These are phyloP conservation scores for Anolis carolinensis DNA, from an alignment of 2,113 vertebrate species.

Conservation along the genomic window DNA sequence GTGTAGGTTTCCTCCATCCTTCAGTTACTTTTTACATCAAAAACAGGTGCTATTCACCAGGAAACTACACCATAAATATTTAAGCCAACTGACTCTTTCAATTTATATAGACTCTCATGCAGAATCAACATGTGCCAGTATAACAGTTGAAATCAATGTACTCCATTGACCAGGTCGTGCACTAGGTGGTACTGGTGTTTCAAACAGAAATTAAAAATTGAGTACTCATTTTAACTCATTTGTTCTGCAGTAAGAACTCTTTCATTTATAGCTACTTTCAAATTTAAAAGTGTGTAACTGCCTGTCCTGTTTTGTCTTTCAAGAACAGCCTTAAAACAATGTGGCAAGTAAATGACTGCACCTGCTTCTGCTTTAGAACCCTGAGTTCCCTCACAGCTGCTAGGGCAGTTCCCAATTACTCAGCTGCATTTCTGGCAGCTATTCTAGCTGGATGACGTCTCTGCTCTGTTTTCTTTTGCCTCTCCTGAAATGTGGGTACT, in stretches of 20 bases:
- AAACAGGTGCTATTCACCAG: slow-evolving; percentile 14
- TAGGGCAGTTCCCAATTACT: no score
- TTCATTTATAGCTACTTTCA: neutral
- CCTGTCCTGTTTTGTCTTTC: no score
- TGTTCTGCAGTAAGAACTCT: neutral
- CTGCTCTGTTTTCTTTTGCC: no score
- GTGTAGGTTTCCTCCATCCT: slow-evolving; percentile 26
- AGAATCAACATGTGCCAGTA: neutral
- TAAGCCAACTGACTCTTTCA: neutral
- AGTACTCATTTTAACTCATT: neutral
- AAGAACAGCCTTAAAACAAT: no score
- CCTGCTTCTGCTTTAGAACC: no score
- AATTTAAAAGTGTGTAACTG: neutral
- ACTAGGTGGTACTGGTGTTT: no score
- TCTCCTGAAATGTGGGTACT: no score
- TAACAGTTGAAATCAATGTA: fast-evolving
- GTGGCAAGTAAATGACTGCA: no score
- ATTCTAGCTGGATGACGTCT: no score
- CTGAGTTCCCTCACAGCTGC: no score
- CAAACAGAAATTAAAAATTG: neutral
- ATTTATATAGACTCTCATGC: neutral
- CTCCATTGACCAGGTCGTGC: neutral
- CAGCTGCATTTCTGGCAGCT: no score
- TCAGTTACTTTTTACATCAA: slow-evolving; percentile 28
- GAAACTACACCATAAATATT: neutral